phyloP scores from a whole-genome alignment of 23 tunicate genomes.

The Clavelina lepadiformis region DNA sequence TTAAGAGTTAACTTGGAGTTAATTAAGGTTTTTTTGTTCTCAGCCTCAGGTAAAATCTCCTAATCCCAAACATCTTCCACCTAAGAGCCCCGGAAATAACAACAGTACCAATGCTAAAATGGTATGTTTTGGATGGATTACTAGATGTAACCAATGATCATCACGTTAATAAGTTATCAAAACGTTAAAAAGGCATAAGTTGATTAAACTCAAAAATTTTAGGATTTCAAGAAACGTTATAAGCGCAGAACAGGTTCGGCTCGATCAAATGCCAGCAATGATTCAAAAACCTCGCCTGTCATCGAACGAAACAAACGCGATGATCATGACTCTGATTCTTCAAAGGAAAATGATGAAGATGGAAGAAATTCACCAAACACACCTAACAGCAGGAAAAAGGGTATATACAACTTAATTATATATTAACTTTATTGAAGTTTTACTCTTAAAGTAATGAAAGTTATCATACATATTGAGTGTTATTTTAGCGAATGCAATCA shows the following conservation, averaged over 20 bases:
- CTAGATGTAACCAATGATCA: too few relatives aligned
- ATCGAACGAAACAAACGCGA: slow-evolving; percentile 4
- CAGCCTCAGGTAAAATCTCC: slow-evolving; percentile 11
- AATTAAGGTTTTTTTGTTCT: background rate
- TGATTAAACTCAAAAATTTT: too few relatives aligned
- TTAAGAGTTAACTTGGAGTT: background rate
- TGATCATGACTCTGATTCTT: slow-evolving; percentile 34
- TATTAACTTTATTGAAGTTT: too few relatives aligned
- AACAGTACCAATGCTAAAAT: background rate
- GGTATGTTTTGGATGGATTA: too few relatives aligned
- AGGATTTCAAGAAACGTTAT: slow-evolving; percentile 14
- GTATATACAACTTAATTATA: too few relatives aligned
- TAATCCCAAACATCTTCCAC: slow-evolving; percentile 16
- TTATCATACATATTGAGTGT: too few relatives aligned
- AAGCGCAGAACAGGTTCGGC: background rate
- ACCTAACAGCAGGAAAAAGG: slow-evolving; percentile 75
- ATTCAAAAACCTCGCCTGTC: background rate
- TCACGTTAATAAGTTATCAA: too few relatives aligned
- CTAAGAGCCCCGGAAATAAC: slow-evolving; percentile 12
- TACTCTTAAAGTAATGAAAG: too few relatives aligned
- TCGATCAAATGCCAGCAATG: too few relatives aligned
- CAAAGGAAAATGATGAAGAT: slow-evolving; percentile 45
- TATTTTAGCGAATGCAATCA: too few relatives aligned
- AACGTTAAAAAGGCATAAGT: too few relatives aligned
- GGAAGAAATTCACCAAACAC: slow-evolving; percentile 55